Evolutionary conservation across 2,888 invertebrate species (phyloP), one percentile per base, ranked within the genome.

Genomic region (Terebella lapidaria): DNA sequence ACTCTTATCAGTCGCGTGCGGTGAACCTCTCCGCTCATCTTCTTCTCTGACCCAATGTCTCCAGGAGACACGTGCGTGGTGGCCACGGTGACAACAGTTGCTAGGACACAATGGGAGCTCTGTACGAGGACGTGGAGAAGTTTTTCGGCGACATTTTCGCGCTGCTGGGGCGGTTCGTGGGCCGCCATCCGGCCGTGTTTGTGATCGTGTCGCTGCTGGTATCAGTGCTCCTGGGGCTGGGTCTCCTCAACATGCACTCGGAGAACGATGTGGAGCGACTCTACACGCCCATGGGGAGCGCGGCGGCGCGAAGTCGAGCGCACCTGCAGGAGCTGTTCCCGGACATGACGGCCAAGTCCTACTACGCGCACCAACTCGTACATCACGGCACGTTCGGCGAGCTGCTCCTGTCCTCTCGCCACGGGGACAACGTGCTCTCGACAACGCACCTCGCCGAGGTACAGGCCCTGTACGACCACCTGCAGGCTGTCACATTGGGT

Each of bases 271-370:
- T 72, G 2, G 65, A 66, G 24, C 58, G 59, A n/a, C 60, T 72
- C 2, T 70, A 72, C 58, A 67, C 70, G 4, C 72, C 72, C 4
- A 66, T 61, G 15, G 67, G 67, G 26, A 72, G 72, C 57, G 67
- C 65, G 25, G 69, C 72, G 1, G 49, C 58, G n/a, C 57, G 63
- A 52, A 71, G 72, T 29, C 67, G 61, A 42, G 55, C n/a, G 1
- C 2, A 22, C 3, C 54, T 63, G 1, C 29, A 15, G 1, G 15
- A 35, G 30, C 53, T 58, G 4, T 63, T 65, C 35, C 60, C 60
- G 1, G 63, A 63, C 15, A 2, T 29, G 24, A 65, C 57, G 1
- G 26, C 58, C 20, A 45, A 27, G 5, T 51, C 27, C n/a, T 65
- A 49, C 30, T 61, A 49, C 26, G 26, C 28, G 4, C 56, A 60